A percentile compares a stretch with the other conserved stretches of the same genome.
Conservation (phyloP, 2,797 vertebrate genomes). For the Poecile montanus region DNA sequence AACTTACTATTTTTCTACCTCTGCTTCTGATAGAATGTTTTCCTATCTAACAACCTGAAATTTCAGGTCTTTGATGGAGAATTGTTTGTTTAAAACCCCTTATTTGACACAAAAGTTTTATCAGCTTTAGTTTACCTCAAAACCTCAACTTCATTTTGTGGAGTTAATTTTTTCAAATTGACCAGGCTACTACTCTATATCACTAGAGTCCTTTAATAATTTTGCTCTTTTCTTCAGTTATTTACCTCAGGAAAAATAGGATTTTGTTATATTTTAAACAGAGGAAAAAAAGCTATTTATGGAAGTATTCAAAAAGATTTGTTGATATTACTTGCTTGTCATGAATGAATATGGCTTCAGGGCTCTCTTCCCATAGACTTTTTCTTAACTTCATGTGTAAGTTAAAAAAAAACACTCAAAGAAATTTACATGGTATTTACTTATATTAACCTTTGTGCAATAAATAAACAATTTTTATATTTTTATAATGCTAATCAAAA, state of each 20-base stretch:
- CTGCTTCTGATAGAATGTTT: background rate
- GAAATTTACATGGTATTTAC: background rate
- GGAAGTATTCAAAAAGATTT: background rate
- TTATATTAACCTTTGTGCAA: background rate
- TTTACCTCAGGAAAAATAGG: background rate
- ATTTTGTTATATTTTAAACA: background rate
- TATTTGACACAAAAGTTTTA: background rate
- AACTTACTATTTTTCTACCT: background rate
- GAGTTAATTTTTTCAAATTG: background rate
- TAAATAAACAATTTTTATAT: background rate
- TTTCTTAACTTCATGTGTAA: background rate
- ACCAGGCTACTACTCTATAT: background rate
- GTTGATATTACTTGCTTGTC: background rate
- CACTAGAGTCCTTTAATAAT: background rate
- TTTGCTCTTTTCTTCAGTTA: background rate
- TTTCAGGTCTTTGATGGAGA: background rate
- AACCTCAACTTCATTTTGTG: background rate
- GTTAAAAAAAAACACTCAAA: background rate
- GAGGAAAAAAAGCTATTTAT: background rate
- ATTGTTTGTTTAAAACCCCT: background rate
- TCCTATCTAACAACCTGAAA: background rate
- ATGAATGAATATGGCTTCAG: background rate
- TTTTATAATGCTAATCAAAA: background rate
- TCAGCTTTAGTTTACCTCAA: background rate
- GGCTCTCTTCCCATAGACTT: background rate